Percentiles rank a stretch among this genome's conserved stretches.
Conservation (phyloP, 2,113 vertebrate genomes). For the Centropristis striata region DNA sequence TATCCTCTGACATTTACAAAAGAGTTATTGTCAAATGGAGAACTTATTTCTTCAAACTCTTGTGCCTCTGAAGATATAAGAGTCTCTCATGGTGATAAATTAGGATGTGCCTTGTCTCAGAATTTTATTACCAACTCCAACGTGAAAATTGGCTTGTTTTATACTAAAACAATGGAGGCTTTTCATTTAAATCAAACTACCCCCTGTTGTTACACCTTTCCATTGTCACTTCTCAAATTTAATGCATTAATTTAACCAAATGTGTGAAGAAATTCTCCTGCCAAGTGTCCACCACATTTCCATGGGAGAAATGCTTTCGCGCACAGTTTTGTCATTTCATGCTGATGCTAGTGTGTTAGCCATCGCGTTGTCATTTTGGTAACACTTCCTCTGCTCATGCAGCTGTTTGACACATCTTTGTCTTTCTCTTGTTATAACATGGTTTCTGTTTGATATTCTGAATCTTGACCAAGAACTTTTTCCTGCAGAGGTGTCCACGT, state of each 20-base stretch:
- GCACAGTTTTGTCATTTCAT: neutral
- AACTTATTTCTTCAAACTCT: neutral
- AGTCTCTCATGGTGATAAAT: neutral
- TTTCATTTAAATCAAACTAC: neutral
- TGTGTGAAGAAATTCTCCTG: neutral
- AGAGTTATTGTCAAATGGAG: conserved; percentile 4
- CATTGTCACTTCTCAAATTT: neutral
- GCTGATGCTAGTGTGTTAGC: neutral
- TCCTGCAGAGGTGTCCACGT: neutral
- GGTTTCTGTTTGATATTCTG: neutral
- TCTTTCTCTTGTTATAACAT: neutral
- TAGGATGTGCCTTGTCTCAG: neutral
- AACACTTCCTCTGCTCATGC: neutral
- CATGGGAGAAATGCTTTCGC: conserved; percentile 4
- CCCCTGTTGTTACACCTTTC: neutral
- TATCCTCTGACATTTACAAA: conserved; percentile 35
- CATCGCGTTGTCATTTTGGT: conserved; percentile 10
- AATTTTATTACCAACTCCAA: neutral
- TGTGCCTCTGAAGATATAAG: neutral
- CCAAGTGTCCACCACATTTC: neutral
- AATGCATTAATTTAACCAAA: neutral
- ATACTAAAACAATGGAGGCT: neutral
- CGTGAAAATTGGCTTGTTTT: conserved; percentile 1
- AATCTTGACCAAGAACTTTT: neutral
- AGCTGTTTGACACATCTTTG: conserved; percentile 31